These are phyloP conservation scores for Acronicta aceris DNA, from an alignment of 2,888 invertebrate species.

Conservation along the genomic window DNA sequence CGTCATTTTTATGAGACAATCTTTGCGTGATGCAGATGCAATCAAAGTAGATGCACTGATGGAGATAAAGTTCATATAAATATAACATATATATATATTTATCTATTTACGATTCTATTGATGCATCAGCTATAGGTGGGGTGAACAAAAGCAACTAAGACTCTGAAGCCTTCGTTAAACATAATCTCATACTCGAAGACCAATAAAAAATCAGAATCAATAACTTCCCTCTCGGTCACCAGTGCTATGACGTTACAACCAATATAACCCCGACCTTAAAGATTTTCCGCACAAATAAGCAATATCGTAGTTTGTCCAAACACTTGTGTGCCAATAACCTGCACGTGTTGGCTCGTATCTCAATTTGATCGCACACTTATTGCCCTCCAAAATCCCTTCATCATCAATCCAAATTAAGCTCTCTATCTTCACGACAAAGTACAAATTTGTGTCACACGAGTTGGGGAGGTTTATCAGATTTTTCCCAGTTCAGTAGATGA, in stretches of 20 bases:
- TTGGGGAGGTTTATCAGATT: constrained; percentile 62
- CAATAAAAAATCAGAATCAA: constrained; percentile 43
- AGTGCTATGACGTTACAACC: constrained; percentile 40
- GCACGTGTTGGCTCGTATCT: constrained; percentile 86
- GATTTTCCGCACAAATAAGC: constrained; percentile 83
- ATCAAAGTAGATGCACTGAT: no score
- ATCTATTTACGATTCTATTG: background rate
- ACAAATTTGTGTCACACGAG: constrained; percentile 17
- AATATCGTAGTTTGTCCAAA: constrained; percentile 85
- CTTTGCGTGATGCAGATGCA: no score
- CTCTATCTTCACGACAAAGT: constrained; percentile 28
- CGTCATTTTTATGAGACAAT: no score
- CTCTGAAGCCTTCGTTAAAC: background rate
- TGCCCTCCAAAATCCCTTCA: constrained; percentile 63
- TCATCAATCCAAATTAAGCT: constrained; percentile 38
- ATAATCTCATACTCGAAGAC: constrained; percentile 18
- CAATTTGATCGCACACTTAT: constrained; percentile 82
- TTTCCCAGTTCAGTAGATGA: constrained; percentile 69
- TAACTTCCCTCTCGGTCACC: constrained; percentile 42
- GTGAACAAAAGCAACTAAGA: background rate
- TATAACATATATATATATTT: no score
- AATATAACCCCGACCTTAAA: constrained; percentile 60
- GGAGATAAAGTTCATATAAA: no score
- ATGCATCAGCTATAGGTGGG: background rate
- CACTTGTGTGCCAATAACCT: constrained; percentile 86